Percentiles rank a stretch among this genome's conserved stretches.
Evolutionary conservation across 2,113 vertebrate species (phyloP).

Genomic region (Platanista minor): DNA sequence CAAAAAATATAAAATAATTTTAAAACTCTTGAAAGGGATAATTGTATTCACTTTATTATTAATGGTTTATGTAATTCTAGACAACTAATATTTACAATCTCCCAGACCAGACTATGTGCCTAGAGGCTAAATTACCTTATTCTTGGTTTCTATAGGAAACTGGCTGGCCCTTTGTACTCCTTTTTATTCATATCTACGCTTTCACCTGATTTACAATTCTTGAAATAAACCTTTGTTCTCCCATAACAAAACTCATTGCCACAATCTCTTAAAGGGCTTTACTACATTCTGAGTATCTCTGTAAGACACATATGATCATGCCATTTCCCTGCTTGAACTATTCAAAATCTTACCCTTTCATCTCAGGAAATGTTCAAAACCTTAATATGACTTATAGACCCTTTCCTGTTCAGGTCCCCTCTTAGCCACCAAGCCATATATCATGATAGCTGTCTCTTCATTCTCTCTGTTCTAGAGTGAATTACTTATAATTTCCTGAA

Average conservation of each 20-base stretch:
- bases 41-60: background rate
- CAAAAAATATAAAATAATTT: background rate
- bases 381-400: background rate
- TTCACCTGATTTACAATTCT: background rate
- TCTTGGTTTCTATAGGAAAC: background rate
- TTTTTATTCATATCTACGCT: background rate
- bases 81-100: background rate
- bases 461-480: background rate
- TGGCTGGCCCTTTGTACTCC: background rate
- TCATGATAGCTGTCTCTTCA: background rate
- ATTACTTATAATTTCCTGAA: background rate
- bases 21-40: background rate
- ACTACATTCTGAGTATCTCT: background rate
- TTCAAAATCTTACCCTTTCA: background rate
- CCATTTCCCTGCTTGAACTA: background rate
- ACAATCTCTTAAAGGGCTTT: background rate
- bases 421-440: background rate
- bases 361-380: background rate
- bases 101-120: background rate
- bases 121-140: background rate
- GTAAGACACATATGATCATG: background rate
- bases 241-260: background rate
- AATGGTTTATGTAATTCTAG: background rate
- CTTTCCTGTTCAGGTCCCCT: background rate
- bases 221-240: background rate